Base-by-base conservation (phyloP, 2,797 vertebrate species). In the Poecilia gillii region DNA sequence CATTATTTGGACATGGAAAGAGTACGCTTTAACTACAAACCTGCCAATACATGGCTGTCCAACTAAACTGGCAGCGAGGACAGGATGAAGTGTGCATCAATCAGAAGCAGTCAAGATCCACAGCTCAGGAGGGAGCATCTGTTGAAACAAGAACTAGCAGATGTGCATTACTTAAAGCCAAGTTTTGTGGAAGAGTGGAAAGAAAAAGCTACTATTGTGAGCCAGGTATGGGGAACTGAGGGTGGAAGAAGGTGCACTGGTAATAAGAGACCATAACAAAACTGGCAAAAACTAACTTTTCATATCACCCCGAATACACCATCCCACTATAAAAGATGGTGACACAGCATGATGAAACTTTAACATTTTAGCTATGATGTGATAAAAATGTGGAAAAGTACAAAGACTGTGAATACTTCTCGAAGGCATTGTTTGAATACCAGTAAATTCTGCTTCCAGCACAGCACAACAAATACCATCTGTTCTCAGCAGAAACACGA, bases 401-500 rank as follows among this genome's bases (percentile, higher is more conserved):
- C 4, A 62, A 62, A 33, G 28, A 25, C 2, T 33, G 25, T 31
- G 59, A 62, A 62, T 33, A 33, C 2, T 62, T 62, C 59, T 18
- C 1, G 3, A 62, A 62, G 59, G 13, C 28, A 33, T 33, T 2
- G 8, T 14, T 89, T 79, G 84, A 87, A 86, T 77, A 84, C 43
- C 79, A 86, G 82, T 82, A 80, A 84, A 78, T 25, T 14, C 51
- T 25, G 16, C 77, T 72, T 85, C 72, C 75, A 82, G 83, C 74
- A 80, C 75, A 83, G 39, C 57, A 39, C 62, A 64, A 76, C 45
- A 87, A 72, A 77, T 74, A 73, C 79, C 76, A 87, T 72, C 68
- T 16, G 20, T 81, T 88, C 78, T 76, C 47, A 77, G 74, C 75
- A 66, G 53, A 81, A 79, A 85, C 8, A 79, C 76, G 55, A 82